phyloP scores from a whole-genome alignment of 2,888 invertebrate species.

The Luperina nickerlii region DNA sequence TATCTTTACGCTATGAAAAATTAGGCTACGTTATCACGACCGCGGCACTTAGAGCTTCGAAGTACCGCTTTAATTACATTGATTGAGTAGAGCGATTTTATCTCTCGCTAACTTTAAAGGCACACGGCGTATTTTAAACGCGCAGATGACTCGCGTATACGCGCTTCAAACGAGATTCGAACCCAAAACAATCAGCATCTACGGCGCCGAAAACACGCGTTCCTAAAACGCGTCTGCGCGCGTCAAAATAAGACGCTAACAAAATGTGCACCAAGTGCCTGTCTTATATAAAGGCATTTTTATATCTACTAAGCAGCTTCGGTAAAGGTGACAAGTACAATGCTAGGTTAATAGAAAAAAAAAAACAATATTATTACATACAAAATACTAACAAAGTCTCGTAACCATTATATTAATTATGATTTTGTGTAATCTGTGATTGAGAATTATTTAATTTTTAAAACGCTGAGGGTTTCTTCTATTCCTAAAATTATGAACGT shows the following conservation, averaged over 20 bases:
- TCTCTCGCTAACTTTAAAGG: background rate
- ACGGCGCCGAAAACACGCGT: too few relatives aligned
- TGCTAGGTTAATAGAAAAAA: slow-evolving; percentile 53
- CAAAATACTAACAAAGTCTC: slow-evolving; percentile 38
- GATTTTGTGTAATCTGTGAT: slow-evolving; percentile 57
- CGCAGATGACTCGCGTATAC: too few relatives aligned
- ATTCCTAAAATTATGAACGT: slow-evolving; percentile 6
- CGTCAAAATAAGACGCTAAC: too few relatives aligned
- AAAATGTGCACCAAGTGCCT: slow-evolving; percentile 56
- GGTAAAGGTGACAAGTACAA: slow-evolving; percentile 63
- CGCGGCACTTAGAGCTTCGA: background rate
- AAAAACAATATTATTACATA: slow-evolving; percentile 19
- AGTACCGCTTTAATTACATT: background rate
- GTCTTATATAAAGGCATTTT: slow-evolving; percentile 57
- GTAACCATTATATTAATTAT: slow-evolving; percentile 42
- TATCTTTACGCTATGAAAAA: background rate
- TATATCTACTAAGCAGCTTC: slow-evolving; percentile 58
- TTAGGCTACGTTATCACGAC: background rate
- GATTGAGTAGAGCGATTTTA: background rate
- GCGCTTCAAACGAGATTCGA: too few relatives aligned
- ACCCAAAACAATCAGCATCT: too few relatives aligned
- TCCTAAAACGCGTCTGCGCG: too few relatives aligned
- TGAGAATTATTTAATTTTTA: slow-evolving; percentile 31
- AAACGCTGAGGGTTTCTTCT: slow-evolving; percentile 8
- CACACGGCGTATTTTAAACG: too few relatives aligned